These are phyloP conservation scores for Trachelipus rathkii DNA, from an alignment of 1,140 invertebrate genomes.

Conservation along the genomic window DNA sequence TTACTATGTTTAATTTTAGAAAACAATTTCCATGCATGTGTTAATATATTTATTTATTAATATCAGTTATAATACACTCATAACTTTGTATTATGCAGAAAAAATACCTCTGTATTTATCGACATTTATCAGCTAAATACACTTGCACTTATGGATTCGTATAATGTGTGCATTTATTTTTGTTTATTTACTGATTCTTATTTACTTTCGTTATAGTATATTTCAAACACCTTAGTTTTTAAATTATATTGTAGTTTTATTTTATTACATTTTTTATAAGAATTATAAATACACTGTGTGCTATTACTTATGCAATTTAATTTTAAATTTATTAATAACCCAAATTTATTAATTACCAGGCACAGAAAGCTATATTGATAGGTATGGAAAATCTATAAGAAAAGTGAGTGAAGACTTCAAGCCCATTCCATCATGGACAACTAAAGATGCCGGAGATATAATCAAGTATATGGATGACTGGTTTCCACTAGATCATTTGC, in stretches of 20 bases:
- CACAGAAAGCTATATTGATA: background rate
- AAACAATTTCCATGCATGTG: too few relatives aligned
- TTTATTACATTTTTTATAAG: background rate
- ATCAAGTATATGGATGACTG: background rate
- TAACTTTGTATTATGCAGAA: too few relatives aligned
- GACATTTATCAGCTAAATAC: too few relatives aligned
- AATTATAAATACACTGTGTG: background rate
- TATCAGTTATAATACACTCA: too few relatives aligned
- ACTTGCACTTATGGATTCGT: background rate
- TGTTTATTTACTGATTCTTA: background rate
- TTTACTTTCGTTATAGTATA: background rate
- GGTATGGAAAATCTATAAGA: background rate
- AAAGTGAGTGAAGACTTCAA: background rate
- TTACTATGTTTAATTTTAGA: too few relatives aligned
- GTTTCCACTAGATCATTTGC: background rate
- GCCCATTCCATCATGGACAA: background rate
- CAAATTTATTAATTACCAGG: background rate
- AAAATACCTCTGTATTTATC: too few relatives aligned
- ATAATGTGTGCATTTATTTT: background rate
- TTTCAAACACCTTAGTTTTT: background rate
- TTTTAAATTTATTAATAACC: background rate
- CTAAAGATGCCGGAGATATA: background rate
- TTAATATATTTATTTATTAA: too few relatives aligned
- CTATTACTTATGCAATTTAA: background rate
- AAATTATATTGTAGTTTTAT: background rate